Conservation (phyloP, 2,113 vertebrate species). For the Lipophrys pholis region DNA sequence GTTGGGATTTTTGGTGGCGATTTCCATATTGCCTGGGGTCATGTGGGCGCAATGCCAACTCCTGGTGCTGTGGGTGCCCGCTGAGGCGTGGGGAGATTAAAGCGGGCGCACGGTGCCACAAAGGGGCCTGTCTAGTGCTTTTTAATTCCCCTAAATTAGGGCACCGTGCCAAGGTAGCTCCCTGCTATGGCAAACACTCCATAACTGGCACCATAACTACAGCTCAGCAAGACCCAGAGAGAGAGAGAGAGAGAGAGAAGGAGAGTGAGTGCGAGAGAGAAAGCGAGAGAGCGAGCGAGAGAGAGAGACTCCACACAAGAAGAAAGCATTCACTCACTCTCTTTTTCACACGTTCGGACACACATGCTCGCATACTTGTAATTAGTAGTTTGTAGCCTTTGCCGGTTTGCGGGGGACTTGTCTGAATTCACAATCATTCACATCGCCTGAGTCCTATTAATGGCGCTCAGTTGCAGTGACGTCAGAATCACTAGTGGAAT, state of each 20-base stretch:
- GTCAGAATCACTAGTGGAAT: constrained; percentile 64
- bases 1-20: constrained; percentile 78
- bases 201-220: constrained; percentile 79
- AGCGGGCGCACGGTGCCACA: constrained; percentile 82
- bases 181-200: constrained; percentile 79
- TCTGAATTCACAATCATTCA: constrained; percentile 52
- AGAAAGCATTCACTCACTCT: constrained; percentile 62
- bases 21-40: constrained; percentile 85
- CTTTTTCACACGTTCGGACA: constrained; percentile 61
- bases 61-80: constrained; percentile 79
- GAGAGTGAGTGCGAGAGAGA: constrained; percentile 56
- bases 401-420: constrained; percentile 42
- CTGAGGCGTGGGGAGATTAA: constrained; percentile 84
- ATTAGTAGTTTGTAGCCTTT: constrained; percentile 67
- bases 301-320: constrained; percentile 50
- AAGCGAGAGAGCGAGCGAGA: constrained; percentile 51
- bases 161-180: constrained; percentile 78
- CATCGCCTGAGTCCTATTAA: constrained; percentile 40
- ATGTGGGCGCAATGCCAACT: constrained; percentile 80
- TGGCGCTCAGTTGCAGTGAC: constrained; percentile 41
- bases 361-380: constrained; percentile 66
- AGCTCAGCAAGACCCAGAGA: constrained; percentile 69
- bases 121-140: constrained; percentile 85
- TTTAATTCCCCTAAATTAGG: constrained; percentile 87
- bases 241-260: constrained; percentile 45